phyloP scores from a whole-genome alignment of 2,888 invertebrate species.

The Tromatobia lineatoria region DNA sequence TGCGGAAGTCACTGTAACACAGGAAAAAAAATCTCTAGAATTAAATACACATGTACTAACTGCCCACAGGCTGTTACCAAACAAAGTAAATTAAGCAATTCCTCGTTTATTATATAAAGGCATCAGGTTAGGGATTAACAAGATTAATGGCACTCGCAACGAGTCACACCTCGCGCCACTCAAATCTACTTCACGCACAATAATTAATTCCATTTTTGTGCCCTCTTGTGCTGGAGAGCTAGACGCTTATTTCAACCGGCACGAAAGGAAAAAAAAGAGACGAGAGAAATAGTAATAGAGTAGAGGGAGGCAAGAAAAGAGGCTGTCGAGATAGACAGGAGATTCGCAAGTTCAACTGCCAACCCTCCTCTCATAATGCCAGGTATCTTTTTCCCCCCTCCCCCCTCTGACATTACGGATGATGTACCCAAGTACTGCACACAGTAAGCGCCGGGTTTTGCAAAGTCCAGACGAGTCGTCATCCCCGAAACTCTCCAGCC shows the following conservation, averaged over 20 bases:
- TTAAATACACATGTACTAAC: constrained; percentile 31
- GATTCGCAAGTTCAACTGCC: constrained; percentile 17
- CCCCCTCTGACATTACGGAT: constrained; percentile 22
- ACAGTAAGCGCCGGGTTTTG: constrained; percentile 11
- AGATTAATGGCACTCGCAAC: constrained; percentile 32
- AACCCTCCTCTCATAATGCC: constrained; percentile 56
- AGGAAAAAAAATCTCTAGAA: constrained; percentile 31
- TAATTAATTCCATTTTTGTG: constrained; percentile 65
- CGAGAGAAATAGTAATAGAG: constrained; percentile 23
- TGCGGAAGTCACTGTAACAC: neutral
- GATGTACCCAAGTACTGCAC: constrained; percentile 20
- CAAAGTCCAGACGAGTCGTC: constrained; percentile 57
- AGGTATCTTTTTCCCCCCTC: constrained; percentile 73
- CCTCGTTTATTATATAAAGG: constrained; percentile 36
- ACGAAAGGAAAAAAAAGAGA: constrained; percentile 36
- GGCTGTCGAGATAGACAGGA: constrained; percentile 7
- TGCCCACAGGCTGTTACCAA: neutral
- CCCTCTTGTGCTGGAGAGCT: neutral
- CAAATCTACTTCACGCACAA: constrained; percentile 42
- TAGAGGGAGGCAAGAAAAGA: constrained; percentile 24
- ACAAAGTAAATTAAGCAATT: constrained; percentile 47
- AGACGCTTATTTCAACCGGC: constrained; percentile 3
- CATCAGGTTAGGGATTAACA: constrained; percentile 52
- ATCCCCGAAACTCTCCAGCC: constrained; percentile 62
- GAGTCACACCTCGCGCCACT: constrained; percentile 31